phyloP scores from a whole-genome alignment of 2,113 vertebrate genomes.

The Arenaria interpres region DNA sequence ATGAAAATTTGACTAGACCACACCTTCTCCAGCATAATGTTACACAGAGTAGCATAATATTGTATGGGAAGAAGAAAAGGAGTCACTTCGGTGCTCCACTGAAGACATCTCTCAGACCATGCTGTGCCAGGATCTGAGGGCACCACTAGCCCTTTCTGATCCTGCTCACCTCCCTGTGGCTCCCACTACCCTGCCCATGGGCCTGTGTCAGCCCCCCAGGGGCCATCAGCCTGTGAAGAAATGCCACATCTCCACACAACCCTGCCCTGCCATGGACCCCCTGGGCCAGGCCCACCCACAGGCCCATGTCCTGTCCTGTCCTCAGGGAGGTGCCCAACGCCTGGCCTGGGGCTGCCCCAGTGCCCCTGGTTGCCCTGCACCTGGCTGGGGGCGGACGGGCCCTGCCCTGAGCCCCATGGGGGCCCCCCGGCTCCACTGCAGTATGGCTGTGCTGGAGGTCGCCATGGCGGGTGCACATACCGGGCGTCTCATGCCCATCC shows the following conservation, averaged over 20 bases:
- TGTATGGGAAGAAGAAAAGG: background rate
- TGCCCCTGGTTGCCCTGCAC: fast-evolving
- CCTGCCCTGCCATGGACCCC: background rate
- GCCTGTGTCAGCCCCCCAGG: background rate
- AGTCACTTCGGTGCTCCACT: background rate
- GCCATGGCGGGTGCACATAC: no score
- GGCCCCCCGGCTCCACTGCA: background rate
- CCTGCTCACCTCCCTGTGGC: background rate
- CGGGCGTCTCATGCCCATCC: background rate
- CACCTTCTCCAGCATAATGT: background rate
- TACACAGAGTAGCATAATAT: background rate
- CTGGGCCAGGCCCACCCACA: fast-evolving
- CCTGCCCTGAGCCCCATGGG: background rate
- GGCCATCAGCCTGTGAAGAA: fast-evolving
- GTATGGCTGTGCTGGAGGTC: background rate
- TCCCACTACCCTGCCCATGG: background rate
- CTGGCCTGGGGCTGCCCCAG: fast-evolving
- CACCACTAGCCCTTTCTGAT: background rate
- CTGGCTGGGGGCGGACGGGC: fast-evolving
- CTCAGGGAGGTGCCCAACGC: background rate
- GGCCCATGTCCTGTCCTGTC: fast-evolving
- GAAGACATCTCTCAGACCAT: background rate
- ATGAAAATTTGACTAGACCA: background rate
- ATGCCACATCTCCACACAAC: background rate
- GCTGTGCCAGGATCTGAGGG: background rate